Evolutionary conservation across 2,888 invertebrate genomes (phyloP), one percentile per base, ranked within the genome.

Genomic region (Diarsia dahlii): DNA sequence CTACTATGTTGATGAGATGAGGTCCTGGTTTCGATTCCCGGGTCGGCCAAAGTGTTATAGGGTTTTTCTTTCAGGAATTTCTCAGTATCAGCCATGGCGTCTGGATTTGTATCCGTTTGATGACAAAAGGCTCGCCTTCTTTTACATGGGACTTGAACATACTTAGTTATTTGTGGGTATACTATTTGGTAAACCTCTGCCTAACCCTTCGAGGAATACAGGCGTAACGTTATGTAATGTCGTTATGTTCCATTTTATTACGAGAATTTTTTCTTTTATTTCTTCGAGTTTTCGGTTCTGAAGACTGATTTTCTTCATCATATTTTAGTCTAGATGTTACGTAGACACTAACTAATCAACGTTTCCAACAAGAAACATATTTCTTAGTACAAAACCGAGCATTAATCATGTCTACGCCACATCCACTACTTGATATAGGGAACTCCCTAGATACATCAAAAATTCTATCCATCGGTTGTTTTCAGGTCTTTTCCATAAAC

Each of bases 371-470:
- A 80, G 52, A 82, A 81, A 80, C 72, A 76, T 80, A 67, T 73
- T 78, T 77, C 78, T 81, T 86, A 81, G 80, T 81, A 65, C 58
- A 75, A 46, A 80, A 78, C 71, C 60, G 65, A 64, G 64, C 81
- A 87, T 87, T 80, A 87, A 84, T 87, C 85, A 82, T 84, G 78
- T 74, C 80, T 69, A 46, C 87, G 80, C 81, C 73, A 76, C 82
- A 84, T 78, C 74, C 67, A 68, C 70, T 71, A 73, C 48, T 76
- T 85, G 84, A 87, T 82, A 60, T 70, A 52, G 76, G 87, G 46
- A 85, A 75, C 28, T 86, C 85, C 87, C 86, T n/a, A 63, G 87
- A 84, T 74, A 85, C 86, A 85, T 87, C 78, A 85, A 87, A 82
- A 85, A 85, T 84, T 82, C 84, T 70, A 84, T 85, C 76, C 79